A percentile compares a stretch with the other conserved stretches of the same genome.
Evolutionary conservation across 2,113 vertebrate genomes (phyloP).

Genomic region (Elephantulus edwardii): DNA sequence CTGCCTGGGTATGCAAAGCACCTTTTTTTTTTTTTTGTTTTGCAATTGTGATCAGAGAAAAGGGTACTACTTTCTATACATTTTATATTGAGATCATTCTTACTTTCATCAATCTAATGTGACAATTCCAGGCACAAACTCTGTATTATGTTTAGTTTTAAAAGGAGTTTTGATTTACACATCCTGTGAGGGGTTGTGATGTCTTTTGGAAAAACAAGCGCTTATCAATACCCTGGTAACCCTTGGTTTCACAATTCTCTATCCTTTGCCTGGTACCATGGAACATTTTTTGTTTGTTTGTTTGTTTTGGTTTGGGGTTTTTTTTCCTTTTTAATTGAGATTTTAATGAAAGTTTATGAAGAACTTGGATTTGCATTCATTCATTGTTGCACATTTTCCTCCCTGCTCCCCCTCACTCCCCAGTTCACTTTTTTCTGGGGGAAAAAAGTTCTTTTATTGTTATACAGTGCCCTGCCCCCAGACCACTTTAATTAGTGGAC

Average conservation of each 20-base stretch:
- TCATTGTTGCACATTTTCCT: too few species aligned
- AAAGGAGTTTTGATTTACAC: conserved; percentile 1
- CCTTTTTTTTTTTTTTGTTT: background rate
- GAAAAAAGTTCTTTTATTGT: too few species aligned
- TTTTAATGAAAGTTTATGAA: too few species aligned
- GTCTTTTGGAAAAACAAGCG: background rate
- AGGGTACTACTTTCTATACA: background rate
- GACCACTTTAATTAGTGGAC: too few species aligned
- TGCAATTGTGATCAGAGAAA: background rate
- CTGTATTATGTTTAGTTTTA: conserved; percentile 13
- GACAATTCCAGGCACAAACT: background rate
- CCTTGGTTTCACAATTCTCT: too few species aligned
- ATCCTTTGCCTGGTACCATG: background rate
- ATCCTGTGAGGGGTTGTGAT: background rate
- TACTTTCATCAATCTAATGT: background rate
- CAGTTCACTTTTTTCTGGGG: rapidly evolving
- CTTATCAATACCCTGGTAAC: background rate
- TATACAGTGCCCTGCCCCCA: too few species aligned
- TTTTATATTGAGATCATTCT: conserved; percentile 6
- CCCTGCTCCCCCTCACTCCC: too few species aligned
- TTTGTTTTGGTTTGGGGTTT: too few species aligned
- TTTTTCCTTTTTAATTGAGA: too few species aligned
- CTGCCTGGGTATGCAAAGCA: background rate
- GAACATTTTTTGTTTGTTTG: too few species aligned
- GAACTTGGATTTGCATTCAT: too few species aligned